Base-by-base conservation (phyloP, 2,888 invertebrate species). In the Gordius sp. region DNA sequence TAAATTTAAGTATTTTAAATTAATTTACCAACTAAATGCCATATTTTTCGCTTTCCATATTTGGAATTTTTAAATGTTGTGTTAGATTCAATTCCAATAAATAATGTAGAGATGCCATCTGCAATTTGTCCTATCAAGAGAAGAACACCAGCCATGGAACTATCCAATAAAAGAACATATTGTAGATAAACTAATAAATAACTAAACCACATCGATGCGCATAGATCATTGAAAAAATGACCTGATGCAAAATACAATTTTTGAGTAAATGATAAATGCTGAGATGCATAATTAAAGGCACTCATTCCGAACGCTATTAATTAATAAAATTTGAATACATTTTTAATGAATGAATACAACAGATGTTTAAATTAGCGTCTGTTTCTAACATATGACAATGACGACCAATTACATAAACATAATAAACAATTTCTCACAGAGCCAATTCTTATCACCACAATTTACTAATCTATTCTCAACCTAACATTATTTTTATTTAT, bases 141-240 rank as follows among this genome's bases (percentile, higher is more conserved):
- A 57, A 82, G 70, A 55, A 75, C 70, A 26, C 76, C 76, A 1
- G 75, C 23, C 74, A 66, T 2, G 2, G 41, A 26, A 57, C 53
- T 27, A 62, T n/a, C 60, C 60, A 70, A 68, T 2, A 61, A 59
- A 18, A 68, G 63, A 16, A 77, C 77, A 63, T 74, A 69, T 61
- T 77, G 75, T 63, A 83, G 79, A 69, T 78, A 87, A 57, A 87
- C 78, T 63, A 87, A 73, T 54, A 83, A 75, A 68, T 87, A 87
- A 1, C 81, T 81, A 69, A 87, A 87, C 86, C 87, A 87, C 75
- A 87, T 79, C 59, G 83, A 81, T 20, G 85, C 83, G 69, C 82
- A 83, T 41, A 87, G 75, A 70, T 89, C 87, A 69, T 87, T 89
- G 63, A 83, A 74, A 56, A 86, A 77, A 70, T 87, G 86, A 0